Conservation (phyloP, 2,888 invertebrate genomes). For the Leptopilina syphax region DNA sequence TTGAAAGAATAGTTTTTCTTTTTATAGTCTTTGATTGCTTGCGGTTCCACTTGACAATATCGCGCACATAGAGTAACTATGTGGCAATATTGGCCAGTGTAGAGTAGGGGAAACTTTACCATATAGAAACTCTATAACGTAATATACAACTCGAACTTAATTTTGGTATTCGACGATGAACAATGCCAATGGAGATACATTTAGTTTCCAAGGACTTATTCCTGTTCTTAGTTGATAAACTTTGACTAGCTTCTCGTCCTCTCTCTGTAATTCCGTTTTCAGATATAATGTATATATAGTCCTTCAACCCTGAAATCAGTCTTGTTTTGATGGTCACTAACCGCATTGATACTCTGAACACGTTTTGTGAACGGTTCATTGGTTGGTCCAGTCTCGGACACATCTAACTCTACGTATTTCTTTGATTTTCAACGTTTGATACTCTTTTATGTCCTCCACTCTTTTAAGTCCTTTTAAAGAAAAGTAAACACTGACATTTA, state of each 20-base stretch:
- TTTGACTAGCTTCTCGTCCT: constrained; percentile 9
- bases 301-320: constrained; percentile 16
- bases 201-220: constrained; percentile 2
- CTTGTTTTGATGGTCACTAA: constrained; percentile 21
- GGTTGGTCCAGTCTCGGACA: background rate
- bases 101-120: background rate
- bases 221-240: constrained; percentile 10
- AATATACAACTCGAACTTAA: constrained; percentile 31
- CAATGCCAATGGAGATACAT: constrained; percentile 1
- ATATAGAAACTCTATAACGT: constrained; percentile 16
- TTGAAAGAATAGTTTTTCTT: too few species aligned
- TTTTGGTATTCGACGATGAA: constrained; percentile 15
- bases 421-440: background rate
- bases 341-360: constrained; percentile 10
- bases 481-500: background rate
- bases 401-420: background rate
- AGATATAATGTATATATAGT: background rate
- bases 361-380: constrained; percentile 29
- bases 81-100: too few species aligned
- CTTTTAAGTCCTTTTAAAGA: background rate
- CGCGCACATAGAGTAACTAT: too few species aligned
- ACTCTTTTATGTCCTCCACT: background rate
- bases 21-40: background rate
- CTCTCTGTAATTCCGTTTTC: constrained; percentile 19
- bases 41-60: background rate